Conservation (phyloP, 2,797 vertebrate species). For the Dryobates pubescens region DNA sequence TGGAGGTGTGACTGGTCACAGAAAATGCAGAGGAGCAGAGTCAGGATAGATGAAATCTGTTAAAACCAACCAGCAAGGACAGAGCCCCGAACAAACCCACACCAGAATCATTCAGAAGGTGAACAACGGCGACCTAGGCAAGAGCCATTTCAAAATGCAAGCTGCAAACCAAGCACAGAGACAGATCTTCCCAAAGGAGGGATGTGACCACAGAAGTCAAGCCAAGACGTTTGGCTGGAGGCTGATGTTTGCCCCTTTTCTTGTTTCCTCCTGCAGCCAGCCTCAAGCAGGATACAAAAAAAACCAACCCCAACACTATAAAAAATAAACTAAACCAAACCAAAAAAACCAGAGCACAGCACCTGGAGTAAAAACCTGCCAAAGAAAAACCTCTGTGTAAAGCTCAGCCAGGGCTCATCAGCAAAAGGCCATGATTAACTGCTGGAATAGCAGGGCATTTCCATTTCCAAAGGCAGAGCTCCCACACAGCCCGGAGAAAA, state of each 20-base stretch:
- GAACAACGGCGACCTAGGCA: accelerated
- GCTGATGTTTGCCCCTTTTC: background rate
- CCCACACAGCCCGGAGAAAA: constrained; percentile 15
- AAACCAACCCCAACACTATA: too few species aligned
- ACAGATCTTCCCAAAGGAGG: background rate
- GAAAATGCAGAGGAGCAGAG: background rate
- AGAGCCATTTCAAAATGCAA: background rate
- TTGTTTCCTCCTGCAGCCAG: background rate
- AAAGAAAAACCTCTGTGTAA: background rate
- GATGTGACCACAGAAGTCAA: background rate
- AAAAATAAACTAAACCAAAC: too few species aligned
- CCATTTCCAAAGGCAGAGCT: constrained; percentile 26
- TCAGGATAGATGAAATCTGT: background rate
- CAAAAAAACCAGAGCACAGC: background rate
- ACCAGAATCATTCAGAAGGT: background rate
- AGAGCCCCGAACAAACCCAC: background rate
- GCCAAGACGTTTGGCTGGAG: background rate
- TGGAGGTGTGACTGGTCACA: background rate
- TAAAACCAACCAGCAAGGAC: background rate
- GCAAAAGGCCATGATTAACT: constrained; percentile 9
- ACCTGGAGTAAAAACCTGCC: background rate
- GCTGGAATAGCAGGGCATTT: constrained; percentile 23
- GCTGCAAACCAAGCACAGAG: background rate
- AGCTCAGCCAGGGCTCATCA: constrained; percentile 31
- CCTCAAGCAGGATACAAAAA: background rate